phyloP scores from a whole-genome alignment of 2,888 invertebrate species.

The Zygothrica quintamaculata region DNA sequence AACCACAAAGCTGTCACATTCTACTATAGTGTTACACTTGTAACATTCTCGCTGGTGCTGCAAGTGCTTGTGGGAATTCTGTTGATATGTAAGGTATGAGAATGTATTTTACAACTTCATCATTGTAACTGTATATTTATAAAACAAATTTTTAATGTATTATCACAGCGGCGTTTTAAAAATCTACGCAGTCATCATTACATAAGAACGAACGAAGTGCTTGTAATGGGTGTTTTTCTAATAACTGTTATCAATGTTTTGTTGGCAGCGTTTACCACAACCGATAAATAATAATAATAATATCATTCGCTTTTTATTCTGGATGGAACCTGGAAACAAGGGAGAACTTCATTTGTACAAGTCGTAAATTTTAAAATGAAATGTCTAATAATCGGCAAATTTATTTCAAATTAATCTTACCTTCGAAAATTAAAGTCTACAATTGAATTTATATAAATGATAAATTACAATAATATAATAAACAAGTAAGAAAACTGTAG shows the following conservation, averaged over 20 bases:
- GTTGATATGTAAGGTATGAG: conserved; percentile 87
- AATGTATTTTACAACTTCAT: not conserved
- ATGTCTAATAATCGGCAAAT: too few relatives aligned
- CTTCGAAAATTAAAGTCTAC: too few relatives aligned
- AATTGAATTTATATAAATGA: too few relatives aligned
- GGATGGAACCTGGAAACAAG: too few relatives aligned
- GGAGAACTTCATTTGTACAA: too few relatives aligned
- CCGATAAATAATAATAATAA: conserved; percentile 53
- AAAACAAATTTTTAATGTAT: not conserved
- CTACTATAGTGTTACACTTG: conserved; percentile 86
- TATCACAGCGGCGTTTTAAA: conserved; percentile 77
- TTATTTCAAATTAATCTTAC: too few relatives aligned
- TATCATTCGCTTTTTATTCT: too few relatives aligned
- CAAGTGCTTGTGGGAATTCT: conserved; percentile 88
- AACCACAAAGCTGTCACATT: conserved; percentile 87
- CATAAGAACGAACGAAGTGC: conserved; percentile 87
- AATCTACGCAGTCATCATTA: conserved; percentile 80
- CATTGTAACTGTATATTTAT: too few relatives aligned
- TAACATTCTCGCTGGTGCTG: conserved; percentile 86
- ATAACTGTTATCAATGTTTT: conserved; percentile 89
- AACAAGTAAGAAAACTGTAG: too few relatives aligned
- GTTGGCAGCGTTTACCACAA: conserved; percentile 85
- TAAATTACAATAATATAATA: too few relatives aligned
- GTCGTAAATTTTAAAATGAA: too few relatives aligned
- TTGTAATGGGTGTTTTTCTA: conserved; percentile 88